Evolutionary conservation across 35 echinoderm and acorn worm species (phyloP).

Genomic region (Anneissia japonica): DNA sequence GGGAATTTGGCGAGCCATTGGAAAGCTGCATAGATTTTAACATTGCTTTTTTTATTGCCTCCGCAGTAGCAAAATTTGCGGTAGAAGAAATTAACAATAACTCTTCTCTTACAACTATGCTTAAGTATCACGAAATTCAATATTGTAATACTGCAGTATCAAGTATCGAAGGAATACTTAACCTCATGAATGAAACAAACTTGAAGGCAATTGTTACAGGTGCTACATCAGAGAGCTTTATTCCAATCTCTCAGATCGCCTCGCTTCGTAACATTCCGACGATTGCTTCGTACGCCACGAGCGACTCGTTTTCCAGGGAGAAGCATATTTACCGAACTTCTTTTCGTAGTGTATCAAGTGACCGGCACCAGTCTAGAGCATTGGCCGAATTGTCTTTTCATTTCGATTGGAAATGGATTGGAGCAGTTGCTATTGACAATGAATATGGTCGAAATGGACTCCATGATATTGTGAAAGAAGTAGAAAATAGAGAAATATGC

Average conservation of each 20-base stretch:
- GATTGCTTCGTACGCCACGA: neutral
- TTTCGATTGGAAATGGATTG: neutral
- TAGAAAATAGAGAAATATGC: neutral
- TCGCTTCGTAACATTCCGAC: neutral
- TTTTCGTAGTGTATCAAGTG: neutral
- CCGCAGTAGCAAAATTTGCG: neutral
- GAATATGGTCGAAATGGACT: neutral
- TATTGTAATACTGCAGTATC: neutral
- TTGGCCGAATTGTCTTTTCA: neutral
- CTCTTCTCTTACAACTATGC: neutral
- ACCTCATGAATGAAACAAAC: neutral
- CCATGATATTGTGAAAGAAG: neutral
- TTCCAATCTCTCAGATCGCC: neutral
- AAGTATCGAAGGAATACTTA: neutral
- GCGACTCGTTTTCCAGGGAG: neutral
- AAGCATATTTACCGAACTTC: neutral
- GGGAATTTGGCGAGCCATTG: neutral
- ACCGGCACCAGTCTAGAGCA: neutral
- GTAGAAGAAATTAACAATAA: neutral
- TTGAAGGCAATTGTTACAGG: neutral
- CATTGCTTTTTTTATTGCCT: neutral
- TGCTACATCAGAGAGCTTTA: neutral
- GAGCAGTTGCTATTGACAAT: neutral
- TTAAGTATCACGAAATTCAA: neutral
- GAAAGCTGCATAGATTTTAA: neutral